Evolutionary conservation across 2,797 vertebrate genomes (phyloP).

Genomic region (Alfaro cultratus): DNA sequence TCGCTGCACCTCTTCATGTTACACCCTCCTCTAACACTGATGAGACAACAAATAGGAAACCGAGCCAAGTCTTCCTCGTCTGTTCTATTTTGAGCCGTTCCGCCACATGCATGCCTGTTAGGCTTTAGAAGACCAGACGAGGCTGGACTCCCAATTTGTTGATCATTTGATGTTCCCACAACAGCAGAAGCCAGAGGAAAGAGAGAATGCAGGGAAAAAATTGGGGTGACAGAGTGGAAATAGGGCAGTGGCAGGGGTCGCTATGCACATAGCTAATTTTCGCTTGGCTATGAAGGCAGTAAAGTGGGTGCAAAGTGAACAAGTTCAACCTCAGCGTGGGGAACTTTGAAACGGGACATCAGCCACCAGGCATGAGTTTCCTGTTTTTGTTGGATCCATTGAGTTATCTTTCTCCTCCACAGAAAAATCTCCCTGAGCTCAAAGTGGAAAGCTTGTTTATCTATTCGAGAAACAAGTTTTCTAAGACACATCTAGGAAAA

Average conservation of each 20-base stretch:
- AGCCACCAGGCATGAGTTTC: constrained; percentile 47
- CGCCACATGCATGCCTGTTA: constrained; percentile 19
- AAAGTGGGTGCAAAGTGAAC: constrained; percentile 29
- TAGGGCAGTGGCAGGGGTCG: constrained; percentile 73
- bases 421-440: constrained; percentile 21
- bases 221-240: constrained; percentile 72
- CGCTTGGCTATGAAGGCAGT: constrained; percentile 32
- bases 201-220: constrained; percentile 70
- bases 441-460: constrained; percentile 24
- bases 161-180: constrained; percentile 69
- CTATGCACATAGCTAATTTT: constrained; percentile 72
- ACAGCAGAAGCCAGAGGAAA: constrained; percentile 64
- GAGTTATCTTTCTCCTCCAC: constrained; percentile 27
- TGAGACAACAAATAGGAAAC: constrained; percentile 55
- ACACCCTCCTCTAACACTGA: constrained; percentile 26
- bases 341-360: constrained; percentile 52
- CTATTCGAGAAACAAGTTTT: constrained; percentile 20
- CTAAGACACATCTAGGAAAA: constrained; percentile 9
- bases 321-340: constrained; percentile 26
- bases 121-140: constrained; percentile 42
- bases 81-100: constrained; percentile 27
- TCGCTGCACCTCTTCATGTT: constrained; percentile 39
- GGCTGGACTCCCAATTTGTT: constrained; percentile 52
- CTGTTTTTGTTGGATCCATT: constrained; percentile 57
- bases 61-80: constrained; percentile 24